Conservation (phyloP, 2,797 vertebrate species). For the Atherinosoma microstoma region DNA sequence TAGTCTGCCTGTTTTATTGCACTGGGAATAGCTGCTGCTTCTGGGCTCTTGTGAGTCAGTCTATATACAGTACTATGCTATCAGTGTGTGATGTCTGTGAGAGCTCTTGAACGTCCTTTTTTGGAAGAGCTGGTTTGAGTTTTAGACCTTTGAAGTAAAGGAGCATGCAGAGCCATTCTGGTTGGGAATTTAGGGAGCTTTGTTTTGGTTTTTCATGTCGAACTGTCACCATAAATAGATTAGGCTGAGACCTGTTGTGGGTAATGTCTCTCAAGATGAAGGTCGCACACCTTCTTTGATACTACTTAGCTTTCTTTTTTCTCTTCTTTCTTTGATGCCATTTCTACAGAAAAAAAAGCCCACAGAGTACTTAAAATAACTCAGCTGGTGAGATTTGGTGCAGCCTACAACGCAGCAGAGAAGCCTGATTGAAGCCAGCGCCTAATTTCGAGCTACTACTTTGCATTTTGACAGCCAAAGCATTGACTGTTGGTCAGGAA, state of each 20-base stretch:
- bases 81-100: constrained; percentile 18
- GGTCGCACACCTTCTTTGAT: constrained; percentile 13
- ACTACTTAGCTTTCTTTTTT: constrained; percentile 5
- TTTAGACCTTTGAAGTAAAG: constrained; percentile 30
- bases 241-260: constrained; percentile 6
- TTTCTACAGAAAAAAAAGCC: constrained; percentile 17
- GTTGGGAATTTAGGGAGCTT: constrained; percentile 14
- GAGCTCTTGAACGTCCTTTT: constrained; percentile 17
- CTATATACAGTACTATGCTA: constrained; percentile 49
- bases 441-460: neutral
- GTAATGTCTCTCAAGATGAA: constrained; percentile 31
- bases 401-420: neutral
- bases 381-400: neutral
- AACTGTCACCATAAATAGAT: constrained; percentile 6
- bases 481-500: neutral
- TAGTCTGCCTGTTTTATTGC: constrained; percentile 75
- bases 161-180: constrained; percentile 12
- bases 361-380: neutral
- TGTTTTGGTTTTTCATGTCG: constrained; percentile 3
- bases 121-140: constrained; percentile 12
- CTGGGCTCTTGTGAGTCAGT: constrained; percentile 65
- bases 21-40: constrained; percentile 68
- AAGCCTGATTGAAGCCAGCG: neutral
- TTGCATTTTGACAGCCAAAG: neutral
- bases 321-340: constrained; percentile 3